phyloP scores from a whole-genome alignment of 2,888 invertebrate genomes.

The Thecocarcelia acutangulata region DNA sequence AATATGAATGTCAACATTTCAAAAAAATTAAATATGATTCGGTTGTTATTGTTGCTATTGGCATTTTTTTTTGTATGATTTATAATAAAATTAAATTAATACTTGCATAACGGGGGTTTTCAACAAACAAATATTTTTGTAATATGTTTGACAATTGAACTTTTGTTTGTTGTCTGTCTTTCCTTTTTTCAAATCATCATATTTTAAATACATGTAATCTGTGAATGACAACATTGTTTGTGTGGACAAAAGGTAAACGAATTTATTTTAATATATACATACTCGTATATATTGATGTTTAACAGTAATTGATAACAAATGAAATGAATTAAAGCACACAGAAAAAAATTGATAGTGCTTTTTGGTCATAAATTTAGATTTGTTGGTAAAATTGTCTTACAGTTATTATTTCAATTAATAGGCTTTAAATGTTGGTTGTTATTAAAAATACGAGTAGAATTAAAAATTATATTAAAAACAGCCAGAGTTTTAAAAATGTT shows the following conservation, averaged over 20 bases:
- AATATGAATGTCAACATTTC: constrained; percentile 4
- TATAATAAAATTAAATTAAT: constrained; percentile 39
- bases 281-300: not conserved
- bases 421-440: too few relatives aligned
- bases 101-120: not conserved
- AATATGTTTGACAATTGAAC: not conserved
- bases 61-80: constrained; percentile 1
- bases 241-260: not conserved
- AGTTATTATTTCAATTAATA: too few relatives aligned
- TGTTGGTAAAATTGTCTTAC: too few relatives aligned
- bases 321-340: too few relatives aligned
- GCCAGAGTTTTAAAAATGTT: too few relatives aligned
- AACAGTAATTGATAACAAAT: not conserved
- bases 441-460: too few relatives aligned
- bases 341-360: too few relatives aligned
- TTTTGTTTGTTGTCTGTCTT: not conserved
- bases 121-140: not conserved
- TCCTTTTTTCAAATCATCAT: constrained; percentile 11
- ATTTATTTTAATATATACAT: not conserved
- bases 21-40: constrained; percentile 36
- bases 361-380: too few relatives aligned
- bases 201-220: constrained; percentile 29
- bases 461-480: too few relatives aligned
- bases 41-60: not conserved
- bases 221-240: constrained; percentile 2